These are phyloP conservation scores for Oreochromis tanganicae DNA, from an alignment of 2,113 vertebrate genomes.

Conservation along the genomic window DNA sequence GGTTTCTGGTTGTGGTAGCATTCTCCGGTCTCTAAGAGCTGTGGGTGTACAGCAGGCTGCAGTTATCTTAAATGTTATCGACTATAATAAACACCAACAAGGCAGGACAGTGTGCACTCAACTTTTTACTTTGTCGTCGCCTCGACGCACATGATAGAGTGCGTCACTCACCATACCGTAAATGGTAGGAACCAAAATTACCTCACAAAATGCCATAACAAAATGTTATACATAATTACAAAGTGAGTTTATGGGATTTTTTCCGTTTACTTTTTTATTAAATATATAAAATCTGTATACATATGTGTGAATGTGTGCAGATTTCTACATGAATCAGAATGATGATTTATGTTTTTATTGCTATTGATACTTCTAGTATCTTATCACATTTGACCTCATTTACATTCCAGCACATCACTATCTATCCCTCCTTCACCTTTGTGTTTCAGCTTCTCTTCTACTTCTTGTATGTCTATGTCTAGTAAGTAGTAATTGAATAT, in stretches of 20 bases:
- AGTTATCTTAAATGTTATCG: neutral
- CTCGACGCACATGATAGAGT: rapidly evolving
- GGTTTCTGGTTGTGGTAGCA: neutral
- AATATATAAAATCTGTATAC: neutral
- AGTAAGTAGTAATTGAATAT: neutral
- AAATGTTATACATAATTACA: neutral
- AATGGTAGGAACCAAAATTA: rapidly evolving
- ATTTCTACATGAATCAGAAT: neutral
- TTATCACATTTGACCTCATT: neutral
- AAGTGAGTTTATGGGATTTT: neutral
- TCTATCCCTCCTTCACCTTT: neutral
- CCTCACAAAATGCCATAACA: neutral
- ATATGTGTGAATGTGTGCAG: neutral
- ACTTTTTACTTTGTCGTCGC: neutral
- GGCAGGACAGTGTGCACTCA: neutral
- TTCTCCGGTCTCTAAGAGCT: neutral
- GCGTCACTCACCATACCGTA: rapidly evolving
- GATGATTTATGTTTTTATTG: neutral
- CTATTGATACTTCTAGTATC: neutral
- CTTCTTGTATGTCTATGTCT: too few relatives aligned
- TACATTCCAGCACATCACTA: neutral
- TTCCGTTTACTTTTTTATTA: neutral
- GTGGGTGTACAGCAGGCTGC: neutral
- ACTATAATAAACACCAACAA: neutral
- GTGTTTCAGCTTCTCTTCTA: too few relatives aligned